phyloP scores from a whole-genome alignment of 1,140 invertebrate species.

The Tetragnatha versicolor region DNA sequence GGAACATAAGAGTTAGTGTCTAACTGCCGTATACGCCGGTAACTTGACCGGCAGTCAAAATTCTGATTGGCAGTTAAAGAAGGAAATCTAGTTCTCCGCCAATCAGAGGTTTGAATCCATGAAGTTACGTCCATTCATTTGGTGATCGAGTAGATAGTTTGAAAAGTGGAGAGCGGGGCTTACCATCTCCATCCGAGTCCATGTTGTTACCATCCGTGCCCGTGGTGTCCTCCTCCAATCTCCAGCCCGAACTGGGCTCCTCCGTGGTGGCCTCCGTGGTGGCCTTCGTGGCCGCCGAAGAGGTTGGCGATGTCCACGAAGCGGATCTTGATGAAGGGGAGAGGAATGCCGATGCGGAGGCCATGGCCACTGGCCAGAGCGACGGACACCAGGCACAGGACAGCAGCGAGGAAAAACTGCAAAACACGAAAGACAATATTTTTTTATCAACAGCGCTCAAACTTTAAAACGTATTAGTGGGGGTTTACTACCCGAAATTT shows the following conservation, averaged over 20 bases:
- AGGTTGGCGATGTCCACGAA: constrained; percentile 49
- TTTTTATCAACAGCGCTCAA: no score
- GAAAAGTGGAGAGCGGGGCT: no score
- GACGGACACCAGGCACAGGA: not conserved
- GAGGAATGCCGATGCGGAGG: constrained; percentile 21
- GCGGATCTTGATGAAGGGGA: constrained; percentile 46
- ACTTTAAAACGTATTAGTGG: not conserved
- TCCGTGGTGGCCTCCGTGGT: not conserved
- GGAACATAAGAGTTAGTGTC: no score
- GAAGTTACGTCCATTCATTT: no score
- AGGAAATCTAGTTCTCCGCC: no score
- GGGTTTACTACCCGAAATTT: not conserved
- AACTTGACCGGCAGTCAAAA: no score
- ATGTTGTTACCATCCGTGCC: not conserved
- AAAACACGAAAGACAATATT: no score
- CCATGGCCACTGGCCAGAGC: constrained; percentile 13
- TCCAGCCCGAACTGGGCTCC: not conserved
- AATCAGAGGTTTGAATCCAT: no score
- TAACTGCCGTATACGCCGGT: no score
- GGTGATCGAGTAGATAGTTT: no score
- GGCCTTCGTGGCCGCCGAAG: constrained; percentile 3
- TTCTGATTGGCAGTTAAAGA: no score
- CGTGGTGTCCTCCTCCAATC: not conserved
- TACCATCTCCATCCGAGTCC: no score
- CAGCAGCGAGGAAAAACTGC: not conserved